Base-by-base conservation (phyloP, 2,797 vertebrate genomes). In the Bufotes viridis region DNA sequence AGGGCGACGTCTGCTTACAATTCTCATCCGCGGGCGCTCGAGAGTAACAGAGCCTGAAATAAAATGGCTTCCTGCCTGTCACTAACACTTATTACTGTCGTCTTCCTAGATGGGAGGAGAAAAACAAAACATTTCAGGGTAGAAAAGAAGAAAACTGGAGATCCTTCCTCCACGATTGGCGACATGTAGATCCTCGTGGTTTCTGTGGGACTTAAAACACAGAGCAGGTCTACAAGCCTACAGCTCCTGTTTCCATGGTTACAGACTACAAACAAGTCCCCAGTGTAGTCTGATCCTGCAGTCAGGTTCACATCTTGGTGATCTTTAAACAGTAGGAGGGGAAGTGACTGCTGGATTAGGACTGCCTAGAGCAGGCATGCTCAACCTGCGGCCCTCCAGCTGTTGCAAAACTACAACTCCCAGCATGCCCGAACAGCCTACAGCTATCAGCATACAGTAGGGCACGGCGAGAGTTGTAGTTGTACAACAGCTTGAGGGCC, bases 41-140 rank as follows among this genome's bases (percentile, higher is more conserved):
- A 63, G 22, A 17, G 34, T 65, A 78, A 78, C 57, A 84, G 58
- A 67, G 75, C 84, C 84, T 86, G 80, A 70, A 82, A 82, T 76
- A 82, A 82, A 87, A 82, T 26, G 86, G 79, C 79, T 75, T 74
- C 12, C 86, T 87, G 86, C 69, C 86, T 87, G 80, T 70, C 86
- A 87, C 86, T 82, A 82, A 87, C 80, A 82, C 58, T 76, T 76
- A 82, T 63, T 81, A 87, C 53, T 51, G 78, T n/a, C 61, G 49
- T 53, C 78, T 51, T 81, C 78, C 86, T 87, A 81, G 42, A 82
- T 9, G 42, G 49, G 83, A 26, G 85, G 78, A 67, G 69, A 78
- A 34, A 34, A 34, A 72, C 13, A 78, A 34, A 26, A 26, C 65
- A 11, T 42, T 42, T 42, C 4, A 42, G 6, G 42, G 42, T 42